These are phyloP conservation scores for Subacronicta megacephala DNA, from an alignment of 2,888 invertebrate species.

Conservation along the genomic window DNA sequence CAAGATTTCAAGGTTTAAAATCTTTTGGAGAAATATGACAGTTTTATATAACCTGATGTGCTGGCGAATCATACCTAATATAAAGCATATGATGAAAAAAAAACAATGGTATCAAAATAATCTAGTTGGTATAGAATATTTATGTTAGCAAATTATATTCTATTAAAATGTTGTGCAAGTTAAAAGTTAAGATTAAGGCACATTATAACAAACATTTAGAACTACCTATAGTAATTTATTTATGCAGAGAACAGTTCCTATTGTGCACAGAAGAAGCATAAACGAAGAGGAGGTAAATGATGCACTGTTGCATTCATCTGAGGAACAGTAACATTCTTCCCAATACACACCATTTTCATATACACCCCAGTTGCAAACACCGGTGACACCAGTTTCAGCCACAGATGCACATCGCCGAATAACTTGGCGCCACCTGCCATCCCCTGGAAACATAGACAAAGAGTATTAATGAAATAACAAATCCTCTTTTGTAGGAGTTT, in stretches of 20 bases:
- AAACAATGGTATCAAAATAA: too few relatives aligned
- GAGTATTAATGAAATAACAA: not conserved
- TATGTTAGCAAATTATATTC: too few relatives aligned
- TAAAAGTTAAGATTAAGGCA: constrained; percentile 43
- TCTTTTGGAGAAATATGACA: too few relatives aligned
- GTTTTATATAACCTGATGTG: too few relatives aligned
- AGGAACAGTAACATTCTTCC: constrained; percentile 98
- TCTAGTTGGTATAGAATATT: too few relatives aligned
- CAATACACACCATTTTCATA: constrained; percentile 98
- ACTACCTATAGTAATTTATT: constrained; percentile 41
- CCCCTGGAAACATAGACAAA: constrained; percentile 91
- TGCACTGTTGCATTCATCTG: constrained; percentile 95
- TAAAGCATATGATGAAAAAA: too few relatives aligned
- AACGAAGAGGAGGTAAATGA: constrained; percentile 64
- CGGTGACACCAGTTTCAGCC: constrained; percentile 97
- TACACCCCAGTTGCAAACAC: constrained; percentile 99
- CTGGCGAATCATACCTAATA: too few relatives aligned
- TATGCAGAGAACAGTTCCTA: constrained; percentile 34
- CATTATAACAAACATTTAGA: constrained; percentile 19
- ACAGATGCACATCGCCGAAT: constrained; percentile 97
- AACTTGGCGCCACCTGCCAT: constrained; percentile 98
- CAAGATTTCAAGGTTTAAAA: too few relatives aligned
- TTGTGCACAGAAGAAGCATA: constrained; percentile 55
- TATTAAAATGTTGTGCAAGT: constrained; percentile 1
- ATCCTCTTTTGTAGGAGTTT: too few relatives aligned